phyloP scores from a whole-genome alignment of 1,140 invertebrate species.

The Leptinotarsa lineolata region DNA sequence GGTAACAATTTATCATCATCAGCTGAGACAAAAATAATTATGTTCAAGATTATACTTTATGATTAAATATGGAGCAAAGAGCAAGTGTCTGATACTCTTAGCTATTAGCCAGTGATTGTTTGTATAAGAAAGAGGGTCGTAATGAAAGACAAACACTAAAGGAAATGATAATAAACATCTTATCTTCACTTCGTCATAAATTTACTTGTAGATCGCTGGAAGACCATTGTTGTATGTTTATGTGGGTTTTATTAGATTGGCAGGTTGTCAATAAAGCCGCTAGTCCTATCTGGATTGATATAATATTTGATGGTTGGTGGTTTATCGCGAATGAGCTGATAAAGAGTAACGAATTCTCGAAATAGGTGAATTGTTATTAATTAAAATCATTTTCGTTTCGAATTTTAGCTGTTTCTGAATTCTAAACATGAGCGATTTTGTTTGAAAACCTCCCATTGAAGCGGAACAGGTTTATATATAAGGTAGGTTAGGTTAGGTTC shows the following conservation, averaged over 20 bases:
- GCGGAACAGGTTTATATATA: too few relatives aligned
- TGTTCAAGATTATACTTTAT: not conserved
- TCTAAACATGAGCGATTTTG: too few relatives aligned
- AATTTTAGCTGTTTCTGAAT: too few relatives aligned
- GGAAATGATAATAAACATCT: slow-evolving; percentile 25
- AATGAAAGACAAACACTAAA: slow-evolving; percentile 25
- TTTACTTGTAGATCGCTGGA: slow-evolving; percentile 7
- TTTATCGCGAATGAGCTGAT: too few relatives aligned
- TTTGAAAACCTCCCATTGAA: too few relatives aligned
- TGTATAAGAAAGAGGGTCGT: slow-evolving; percentile 20
- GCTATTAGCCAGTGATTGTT: slow-evolving; percentile 24
- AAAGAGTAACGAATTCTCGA: too few relatives aligned
- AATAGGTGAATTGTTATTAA: too few relatives aligned
- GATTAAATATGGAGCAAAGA: slow-evolving; percentile 6
- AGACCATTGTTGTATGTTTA: slow-evolving; percentile 2
- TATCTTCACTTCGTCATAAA: slow-evolving; percentile 11
- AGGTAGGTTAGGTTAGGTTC: too few relatives aligned
- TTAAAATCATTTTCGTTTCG: too few relatives aligned
- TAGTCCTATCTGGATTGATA: not conserved
- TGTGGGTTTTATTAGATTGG: not conserved
- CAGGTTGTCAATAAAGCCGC: not conserved
- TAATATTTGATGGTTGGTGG: too few relatives aligned
- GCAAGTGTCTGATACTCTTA: slow-evolving; percentile 20
- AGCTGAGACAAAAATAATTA: slow-evolving; percentile 3
- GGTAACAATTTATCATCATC: not conserved